Evolutionary conservation across 2,113 vertebrate genomes (phyloP).

Genomic region (Brachyhypopomus occidentalis): DNA sequence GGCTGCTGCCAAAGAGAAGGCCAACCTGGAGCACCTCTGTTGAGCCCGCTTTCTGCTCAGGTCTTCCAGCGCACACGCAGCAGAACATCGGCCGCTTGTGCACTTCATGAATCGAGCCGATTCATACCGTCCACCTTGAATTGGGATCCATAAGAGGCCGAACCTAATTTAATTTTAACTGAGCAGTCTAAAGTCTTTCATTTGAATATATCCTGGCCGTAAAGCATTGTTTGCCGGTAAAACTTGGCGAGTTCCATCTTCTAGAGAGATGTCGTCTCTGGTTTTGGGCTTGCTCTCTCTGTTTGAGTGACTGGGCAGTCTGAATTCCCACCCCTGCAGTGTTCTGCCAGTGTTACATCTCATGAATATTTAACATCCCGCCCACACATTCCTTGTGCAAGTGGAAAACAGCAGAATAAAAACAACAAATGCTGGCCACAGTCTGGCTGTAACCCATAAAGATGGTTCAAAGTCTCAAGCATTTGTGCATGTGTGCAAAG

Average conservation of each 20-base stretch:
- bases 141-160: neutral
- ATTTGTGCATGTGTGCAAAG: neutral
- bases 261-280: neutral
- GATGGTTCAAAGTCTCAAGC: neutral
- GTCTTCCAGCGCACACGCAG: neutral
- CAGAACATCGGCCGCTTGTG: neutral
- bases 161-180: neutral
- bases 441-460: neutral
- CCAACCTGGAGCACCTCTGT: neutral
- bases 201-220: neutral
- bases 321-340: constrained; percentile 2
- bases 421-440: neutral
- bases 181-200: neutral
- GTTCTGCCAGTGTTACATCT: constrained; percentile 3
- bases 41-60: neutral
- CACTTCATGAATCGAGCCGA: neutral
- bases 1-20: neutral
- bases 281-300: neutral
- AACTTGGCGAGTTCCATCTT: neutral
- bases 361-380: constrained; percentile 4
- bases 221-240: neutral
- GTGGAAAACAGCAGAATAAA: neutral
- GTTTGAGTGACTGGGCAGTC: constrained; percentile 10
- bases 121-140: neutral
- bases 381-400: neutral